Percentiles rank a stretch among this genome's conserved stretches.
These are phyloP conservation scores for Caenorhabditis latens DNA, from an alignment of 1,140 invertebrate species.

Conservation along the genomic window DNA sequence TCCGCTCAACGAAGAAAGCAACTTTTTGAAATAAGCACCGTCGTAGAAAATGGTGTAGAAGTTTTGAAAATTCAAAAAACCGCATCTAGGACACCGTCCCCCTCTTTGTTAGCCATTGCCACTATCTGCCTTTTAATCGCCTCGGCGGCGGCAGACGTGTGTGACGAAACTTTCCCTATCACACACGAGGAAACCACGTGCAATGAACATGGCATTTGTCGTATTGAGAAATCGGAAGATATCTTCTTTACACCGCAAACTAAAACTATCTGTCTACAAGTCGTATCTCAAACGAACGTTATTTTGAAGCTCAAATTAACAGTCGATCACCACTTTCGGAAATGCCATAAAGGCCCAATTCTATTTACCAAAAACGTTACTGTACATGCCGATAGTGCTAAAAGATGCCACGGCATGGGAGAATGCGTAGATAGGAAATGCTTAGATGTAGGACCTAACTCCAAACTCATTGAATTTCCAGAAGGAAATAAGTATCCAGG, in stretches of 20 bases:
- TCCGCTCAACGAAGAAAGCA: background rate
- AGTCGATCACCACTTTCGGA: background rate
- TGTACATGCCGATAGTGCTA: background rate
- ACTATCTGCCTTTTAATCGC: background rate
- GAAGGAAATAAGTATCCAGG: conserved; percentile 7
- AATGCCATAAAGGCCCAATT: background rate
- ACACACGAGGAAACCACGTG: conserved; percentile 1
- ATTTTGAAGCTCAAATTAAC: background rate
- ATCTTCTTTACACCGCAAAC: background rate
- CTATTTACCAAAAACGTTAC: background rate
- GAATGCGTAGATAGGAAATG: background rate
- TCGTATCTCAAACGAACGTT: background rate
- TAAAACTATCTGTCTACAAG: background rate
- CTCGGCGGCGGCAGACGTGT: background rate
- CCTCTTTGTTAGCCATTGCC: background rate
- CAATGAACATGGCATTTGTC: background rate
- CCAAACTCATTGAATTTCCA: background rate
- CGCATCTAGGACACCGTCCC: background rate
- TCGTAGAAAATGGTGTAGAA: background rate
- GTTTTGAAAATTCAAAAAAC: background rate
- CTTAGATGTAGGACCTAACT: background rate
- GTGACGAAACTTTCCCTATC: background rate
- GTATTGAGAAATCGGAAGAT: background rate
- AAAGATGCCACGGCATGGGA: background rate
- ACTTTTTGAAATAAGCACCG: background rate